phyloP scores from a whole-genome alignment of 2,797 vertebrate species.

The Epinephelus malabaricus region DNA sequence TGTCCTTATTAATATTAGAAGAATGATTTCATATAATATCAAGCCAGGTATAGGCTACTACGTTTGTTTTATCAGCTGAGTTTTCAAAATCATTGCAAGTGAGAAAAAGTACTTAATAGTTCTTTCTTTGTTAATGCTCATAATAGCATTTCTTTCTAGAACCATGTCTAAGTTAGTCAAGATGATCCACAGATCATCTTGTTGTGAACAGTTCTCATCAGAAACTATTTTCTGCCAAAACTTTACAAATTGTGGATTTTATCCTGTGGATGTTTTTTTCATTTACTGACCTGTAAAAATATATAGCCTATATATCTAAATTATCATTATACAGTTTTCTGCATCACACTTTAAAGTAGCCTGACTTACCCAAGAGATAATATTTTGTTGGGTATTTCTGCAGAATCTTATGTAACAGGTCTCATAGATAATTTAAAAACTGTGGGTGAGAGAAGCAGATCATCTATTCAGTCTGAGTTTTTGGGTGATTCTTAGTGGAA shows the following conservation, averaged over 20 bases:
- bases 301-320: not conserved
- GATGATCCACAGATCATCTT: too few relatives aligned
- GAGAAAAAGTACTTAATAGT: too few relatives aligned
- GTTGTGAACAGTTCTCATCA: not conserved
- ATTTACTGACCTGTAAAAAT: not conserved
- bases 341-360: not conserved
- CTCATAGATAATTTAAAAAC: conserved; percentile 31
- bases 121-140: too few relatives aligned
- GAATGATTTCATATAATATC: too few relatives aligned
- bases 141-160: too few relatives aligned
- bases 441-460: conserved; percentile 9
- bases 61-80: not conserved
- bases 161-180: too few relatives aligned
- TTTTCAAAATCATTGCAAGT: not conserved
- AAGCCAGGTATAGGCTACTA: too few relatives aligned
- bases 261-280: not conserved
- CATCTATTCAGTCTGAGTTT: conserved; percentile 21
- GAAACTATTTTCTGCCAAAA: not conserved
- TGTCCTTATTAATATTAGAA: not conserved
- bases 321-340: not conserved
- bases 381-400: conserved; percentile 3
- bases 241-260: not conserved
- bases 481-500: conserved; percentile 15
- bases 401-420: conserved; percentile 13
- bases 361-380: not conserved